Base-by-base conservation (phyloP, 1,140 invertebrate genomes). In the Penaeus japonicus region DNA sequence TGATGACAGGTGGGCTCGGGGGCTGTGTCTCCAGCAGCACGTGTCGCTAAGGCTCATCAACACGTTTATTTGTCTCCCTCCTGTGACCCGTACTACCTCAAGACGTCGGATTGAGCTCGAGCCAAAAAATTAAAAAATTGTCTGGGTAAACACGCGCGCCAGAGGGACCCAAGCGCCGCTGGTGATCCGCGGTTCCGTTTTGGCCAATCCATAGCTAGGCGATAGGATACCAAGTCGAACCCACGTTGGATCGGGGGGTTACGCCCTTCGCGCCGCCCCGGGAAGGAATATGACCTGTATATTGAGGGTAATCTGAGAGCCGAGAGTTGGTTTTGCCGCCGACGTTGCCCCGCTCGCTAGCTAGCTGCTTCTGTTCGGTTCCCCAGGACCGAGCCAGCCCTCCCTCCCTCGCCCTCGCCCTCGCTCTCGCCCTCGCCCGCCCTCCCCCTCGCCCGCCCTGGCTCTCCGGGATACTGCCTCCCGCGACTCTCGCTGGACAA, bases 121-220 rank as follows among this genome's bases (percentile, higher is more conserved):
- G 85, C 85, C 75, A 80, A 80, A 80, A 57, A 65, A 79, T 78
- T 85, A 79, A 86, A 86, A 86, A 86, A 86, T 65, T 86, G 77
- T 80, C 75, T 65, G 77, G n/a, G 32, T 86, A 86, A 86, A 86
- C 73, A 86, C 47, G 15, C 47, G 15, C 47, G 47, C 47, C 47
- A 47, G 47, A 47, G 5, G 47, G 47, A 47, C 35, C 24, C 57
- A 15, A 59, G 27, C 57, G 75, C 77, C 55, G 20, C 32, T 35
- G 57, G 27, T 59, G 62, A 62, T 78, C 47, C 79, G 77, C 79
- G 85, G 62, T 78, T 54, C 79, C 65, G 79, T 86, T 54, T 86
- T 80, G 79, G 85, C 57, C 85, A 57, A 78, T 86, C 78, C 80
- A 80, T 80, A 24, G 85, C 57, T 55, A 65, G 78, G 80, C 85